phyloP scores from a whole-genome alignment of 2,113 vertebrate species.

The Podarcis muralis region DNA sequence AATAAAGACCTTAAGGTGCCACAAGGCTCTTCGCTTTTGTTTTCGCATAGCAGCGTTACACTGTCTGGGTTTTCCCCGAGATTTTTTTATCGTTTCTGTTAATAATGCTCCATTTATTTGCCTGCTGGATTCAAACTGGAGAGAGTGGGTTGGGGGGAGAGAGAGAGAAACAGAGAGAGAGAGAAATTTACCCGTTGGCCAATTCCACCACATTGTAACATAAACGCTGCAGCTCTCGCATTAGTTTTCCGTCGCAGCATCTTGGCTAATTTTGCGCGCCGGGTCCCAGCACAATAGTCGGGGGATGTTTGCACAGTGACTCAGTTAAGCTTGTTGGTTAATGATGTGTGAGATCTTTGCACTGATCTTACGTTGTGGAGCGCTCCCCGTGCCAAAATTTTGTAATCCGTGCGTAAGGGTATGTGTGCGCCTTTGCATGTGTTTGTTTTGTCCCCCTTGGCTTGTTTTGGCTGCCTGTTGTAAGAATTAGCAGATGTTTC shows the following conservation, averaged over 20 bases:
- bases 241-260: slow-evolving; percentile 30
- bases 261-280: slow-evolving; percentile 11
- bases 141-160: too few species aligned
- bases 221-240: neutral
- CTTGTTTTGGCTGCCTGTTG: slow-evolving; percentile 59
- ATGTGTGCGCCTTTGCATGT: neutral
- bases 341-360: slow-evolving; percentile 55
- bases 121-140: neutral
- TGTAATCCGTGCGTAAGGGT: slow-evolving; percentile 8
- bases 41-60: too few species aligned
- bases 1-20: too few species aligned
- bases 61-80: slow-evolving; percentile 39
- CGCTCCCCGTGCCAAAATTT: slow-evolving; percentile 54
- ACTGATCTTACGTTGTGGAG: neutral
- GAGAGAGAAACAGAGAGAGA: too few species aligned
- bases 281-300: slow-evolving; percentile 36
- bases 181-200: slow-evolving; percentile 36
- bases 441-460: slow-evolving; percentile 54
- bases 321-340: slow-evolving; percentile 40
- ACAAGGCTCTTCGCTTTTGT: too few species aligned
- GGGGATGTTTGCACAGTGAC: slow-evolving; percentile 26
- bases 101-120: slow-evolving; percentile 37
- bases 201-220: neutral
- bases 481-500: slow-evolving; percentile 61
- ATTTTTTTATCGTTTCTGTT: slow-evolving; percentile 51